Conservation (phyloP, 37 sponge, comb jelly and placozoan species). For the Oopsacas minuta region DNA sequence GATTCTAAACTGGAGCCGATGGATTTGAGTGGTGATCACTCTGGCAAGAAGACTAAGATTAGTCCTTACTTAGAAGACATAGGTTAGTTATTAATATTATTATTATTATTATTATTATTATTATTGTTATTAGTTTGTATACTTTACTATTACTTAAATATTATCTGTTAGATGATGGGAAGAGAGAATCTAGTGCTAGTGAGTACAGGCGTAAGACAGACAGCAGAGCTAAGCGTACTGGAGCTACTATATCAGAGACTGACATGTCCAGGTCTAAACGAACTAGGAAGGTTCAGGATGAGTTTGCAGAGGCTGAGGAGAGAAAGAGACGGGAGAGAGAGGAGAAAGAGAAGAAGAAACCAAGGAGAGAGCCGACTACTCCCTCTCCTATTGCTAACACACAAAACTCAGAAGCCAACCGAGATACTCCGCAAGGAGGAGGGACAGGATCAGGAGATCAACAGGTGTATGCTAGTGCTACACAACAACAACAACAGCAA, state of each 20-base stretch:
- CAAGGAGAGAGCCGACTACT: neutral
- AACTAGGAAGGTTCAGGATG: neutral
- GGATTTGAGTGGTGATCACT: neutral
- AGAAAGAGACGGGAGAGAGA: neutral
- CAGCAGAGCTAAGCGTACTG: neutral
- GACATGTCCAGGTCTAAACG: neutral
- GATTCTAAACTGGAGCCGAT: neutral
- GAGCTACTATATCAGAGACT: neutral
- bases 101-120: too few species aligned
- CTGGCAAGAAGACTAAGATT: neutral
- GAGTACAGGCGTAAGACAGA: neutral
- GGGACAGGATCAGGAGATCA: neutral
- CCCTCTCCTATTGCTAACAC: neutral
- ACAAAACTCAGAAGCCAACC: neutral
- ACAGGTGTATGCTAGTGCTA: constrained; percentile 16
- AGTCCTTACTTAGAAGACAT: neutral
- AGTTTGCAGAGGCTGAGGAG: neutral
- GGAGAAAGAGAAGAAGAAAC: neutral
- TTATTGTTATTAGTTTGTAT: too few species aligned
- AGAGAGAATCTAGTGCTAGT: neutral
- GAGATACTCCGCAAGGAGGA: neutral
- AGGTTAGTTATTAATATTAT: too few species aligned
- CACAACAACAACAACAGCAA: neutral
- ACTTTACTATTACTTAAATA: too few species aligned
- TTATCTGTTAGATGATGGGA: too few species aligned